Evolutionary conservation across 2,113 vertebrate species (phyloP), one percentile per base, ranked within the genome.

Genomic region (Hippolais icterina): DNA sequence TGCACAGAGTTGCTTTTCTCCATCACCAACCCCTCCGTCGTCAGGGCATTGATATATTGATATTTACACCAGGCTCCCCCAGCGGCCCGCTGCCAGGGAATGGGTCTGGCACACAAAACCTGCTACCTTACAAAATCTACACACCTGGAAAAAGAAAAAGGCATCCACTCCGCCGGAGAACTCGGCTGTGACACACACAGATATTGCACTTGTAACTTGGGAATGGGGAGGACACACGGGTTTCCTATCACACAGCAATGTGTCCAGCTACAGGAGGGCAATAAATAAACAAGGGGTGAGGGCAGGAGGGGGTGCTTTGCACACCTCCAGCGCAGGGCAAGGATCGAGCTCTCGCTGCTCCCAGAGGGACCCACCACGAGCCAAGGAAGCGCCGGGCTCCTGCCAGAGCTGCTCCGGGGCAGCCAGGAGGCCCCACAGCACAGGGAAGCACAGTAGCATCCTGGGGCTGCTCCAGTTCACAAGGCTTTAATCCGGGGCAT

Each of bases 191-290:
- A 97, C 97, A 81, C 94, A 97, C 97, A 95, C 97, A 97, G 96
- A 98, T 99, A 99, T 99, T 99, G 99, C 99, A 99, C 99, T 99
- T 99, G 98, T 92, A 97, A 98, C 97, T 96, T 61, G 94, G 70
- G 93, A 80, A 94, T 81, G 94, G 98, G 97, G 90, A 97, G 96
- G 98, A 98, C 97, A 97, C 88, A 28, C 97, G 93, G 97, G 87
- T 93, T 94, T 97, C 97, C 98, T 96, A 98, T 96, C 88, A 87
- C 96, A 98, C 98, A 98, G 98, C 96, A 89, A 98, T 35, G 94
- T 93, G 95, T 98, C 98, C 98, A 97, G 96, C 98, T 96, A 97
- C 60, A 56, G 97, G 97, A 97, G 95, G 98, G 98, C 99, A 99
- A 99, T 99, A 99, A 99, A 99, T 99, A 99, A 97, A 98, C 96